phyloP scores from a whole-genome alignment of 2,113 vertebrate genomes.

The Garra rufa region DNA sequence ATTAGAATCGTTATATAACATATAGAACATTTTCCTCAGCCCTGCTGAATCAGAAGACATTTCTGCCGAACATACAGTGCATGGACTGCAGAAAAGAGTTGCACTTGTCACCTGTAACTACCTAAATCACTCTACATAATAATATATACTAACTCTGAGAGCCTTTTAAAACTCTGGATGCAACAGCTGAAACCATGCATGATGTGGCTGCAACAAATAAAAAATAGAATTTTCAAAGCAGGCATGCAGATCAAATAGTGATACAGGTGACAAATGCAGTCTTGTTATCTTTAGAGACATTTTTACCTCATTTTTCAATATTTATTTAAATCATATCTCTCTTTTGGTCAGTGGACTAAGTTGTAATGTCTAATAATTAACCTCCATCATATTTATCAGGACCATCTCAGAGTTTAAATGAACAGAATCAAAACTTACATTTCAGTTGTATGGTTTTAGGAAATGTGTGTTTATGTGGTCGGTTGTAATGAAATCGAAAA shows the following conservation, averaged over 20 bases:
- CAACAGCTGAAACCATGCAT: conserved; percentile 33
- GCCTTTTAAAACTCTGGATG: conserved; percentile 18
- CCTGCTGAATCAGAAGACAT: background rate
- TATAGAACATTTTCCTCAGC: background rate
- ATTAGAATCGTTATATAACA: background rate
- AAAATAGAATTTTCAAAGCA: background rate
- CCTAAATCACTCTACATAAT: conserved; percentile 8
- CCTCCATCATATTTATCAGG: background rate
- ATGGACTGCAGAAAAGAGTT: background rate
- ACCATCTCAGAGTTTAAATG: background rate
- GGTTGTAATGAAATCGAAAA: background rate
- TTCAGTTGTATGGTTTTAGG: background rate
- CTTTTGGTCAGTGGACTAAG: background rate
- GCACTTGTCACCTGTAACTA: conserved; percentile 35
- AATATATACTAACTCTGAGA: conserved; percentile 3
- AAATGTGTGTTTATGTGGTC: background rate
- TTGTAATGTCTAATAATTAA: background rate
- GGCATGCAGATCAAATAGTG: conserved; percentile 46
- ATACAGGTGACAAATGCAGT: conserved; percentile 25
- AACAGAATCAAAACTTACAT: background rate
- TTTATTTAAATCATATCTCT: background rate
- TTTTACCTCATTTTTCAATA: background rate
- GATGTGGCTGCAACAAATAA: conserved; percentile 41
- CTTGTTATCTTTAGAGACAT: background rate
- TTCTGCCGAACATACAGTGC: background rate